A percentile compares a stretch with the other conserved stretches of the same genome.
phyloP scores from a whole-genome alignment of 2,888 invertebrate genomes.

The Orthosia gothica region DNA sequence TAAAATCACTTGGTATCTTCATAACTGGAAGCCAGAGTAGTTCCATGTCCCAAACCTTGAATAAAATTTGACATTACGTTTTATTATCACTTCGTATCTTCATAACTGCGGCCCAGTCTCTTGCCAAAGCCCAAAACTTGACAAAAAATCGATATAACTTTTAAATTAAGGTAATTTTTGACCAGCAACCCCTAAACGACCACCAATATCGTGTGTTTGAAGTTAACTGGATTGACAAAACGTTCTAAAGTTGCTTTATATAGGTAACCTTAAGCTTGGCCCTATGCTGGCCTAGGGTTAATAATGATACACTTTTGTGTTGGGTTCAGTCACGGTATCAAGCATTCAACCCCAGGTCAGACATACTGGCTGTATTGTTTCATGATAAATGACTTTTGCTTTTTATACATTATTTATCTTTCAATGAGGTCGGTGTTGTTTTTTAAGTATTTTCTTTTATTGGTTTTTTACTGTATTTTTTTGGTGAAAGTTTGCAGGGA shows the following conservation, averaged over 20 bases:
- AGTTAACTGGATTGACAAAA: slow-evolving; percentile 78
- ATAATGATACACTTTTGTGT: slow-evolving; percentile 85
- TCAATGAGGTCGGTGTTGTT: slow-evolving; percentile 44
- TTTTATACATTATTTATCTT: slow-evolving; percentile 69
- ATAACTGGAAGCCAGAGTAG: not conserved
- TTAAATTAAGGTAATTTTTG: not conserved
- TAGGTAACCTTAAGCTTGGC: slow-evolving; percentile 79
- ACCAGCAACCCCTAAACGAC: slow-evolving; percentile 68
- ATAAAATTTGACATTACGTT: no score
- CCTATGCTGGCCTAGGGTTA: slow-evolving; percentile 88
- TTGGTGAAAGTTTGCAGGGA: not conserved
- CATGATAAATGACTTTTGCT: slow-evolving; percentile 73
- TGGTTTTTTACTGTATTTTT: not conserved
- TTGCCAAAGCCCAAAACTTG: not conserved
- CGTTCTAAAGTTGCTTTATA: slow-evolving; percentile 83
- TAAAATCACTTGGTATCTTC: not conserved
- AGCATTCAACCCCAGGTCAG: slow-evolving; percentile 78
- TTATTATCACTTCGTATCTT: no score
- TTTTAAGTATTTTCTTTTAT: slow-evolving; percentile 12
- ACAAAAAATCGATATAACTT: not conserved
- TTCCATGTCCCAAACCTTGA: no score
- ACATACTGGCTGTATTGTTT: slow-evolving; percentile 80
- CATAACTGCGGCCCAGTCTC: not conserved
- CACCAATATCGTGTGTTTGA: slow-evolving; percentile 64
- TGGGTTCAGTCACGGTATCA: slow-evolving; percentile 81